Conservation (phyloP, 2,113 vertebrate species). For the Leptodactylus fuscus region DNA sequence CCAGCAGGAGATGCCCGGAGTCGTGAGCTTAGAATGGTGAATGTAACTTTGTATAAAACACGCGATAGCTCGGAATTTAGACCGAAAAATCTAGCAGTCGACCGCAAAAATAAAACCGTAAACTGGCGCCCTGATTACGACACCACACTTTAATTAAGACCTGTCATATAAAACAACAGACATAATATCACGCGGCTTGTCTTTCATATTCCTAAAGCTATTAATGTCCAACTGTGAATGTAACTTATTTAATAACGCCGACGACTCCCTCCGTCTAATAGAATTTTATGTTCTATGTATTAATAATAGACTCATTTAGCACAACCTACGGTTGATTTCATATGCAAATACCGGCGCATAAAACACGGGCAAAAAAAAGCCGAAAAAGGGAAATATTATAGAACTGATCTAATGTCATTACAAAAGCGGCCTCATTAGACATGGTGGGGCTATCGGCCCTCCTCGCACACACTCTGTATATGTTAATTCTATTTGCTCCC, state of each 20-base stretch:
- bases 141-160: background rate
- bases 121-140: background rate
- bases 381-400: no score
- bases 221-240: constrained; percentile 14
- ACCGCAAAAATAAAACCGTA: background rate
- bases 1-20: no score
- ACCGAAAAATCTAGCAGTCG: no score
- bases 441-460: background rate
- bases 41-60: no score
- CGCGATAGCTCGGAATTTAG: no score
- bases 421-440: background rate
- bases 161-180: background rate
- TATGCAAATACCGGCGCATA: background rate
- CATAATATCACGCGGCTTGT: background rate
- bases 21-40: no score
- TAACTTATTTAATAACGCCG: background rate
- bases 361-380: background rate
- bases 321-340: background rate
- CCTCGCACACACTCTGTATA: background rate
- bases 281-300: background rate
- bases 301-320: background rate
- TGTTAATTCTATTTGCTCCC: constrained; percentile 35
- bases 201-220: background rate
- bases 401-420: background rate
- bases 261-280: background rate